These are phyloP conservation scores for Notamacropus eugenii DNA, from an alignment of 2,797 vertebrate species.

Conservation along the genomic window DNA sequence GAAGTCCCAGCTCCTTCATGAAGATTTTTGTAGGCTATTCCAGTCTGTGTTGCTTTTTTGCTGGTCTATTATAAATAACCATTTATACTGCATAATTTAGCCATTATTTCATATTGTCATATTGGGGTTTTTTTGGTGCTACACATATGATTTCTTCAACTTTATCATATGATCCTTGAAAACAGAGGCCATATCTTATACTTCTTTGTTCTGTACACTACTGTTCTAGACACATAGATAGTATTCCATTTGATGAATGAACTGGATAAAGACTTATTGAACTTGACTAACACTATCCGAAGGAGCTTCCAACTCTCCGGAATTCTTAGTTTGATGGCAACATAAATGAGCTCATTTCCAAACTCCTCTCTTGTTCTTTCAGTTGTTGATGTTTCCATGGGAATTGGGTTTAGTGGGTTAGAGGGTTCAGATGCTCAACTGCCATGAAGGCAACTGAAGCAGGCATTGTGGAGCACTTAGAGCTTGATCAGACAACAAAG, in stretches of 20 bases:
- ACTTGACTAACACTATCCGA: neutral
- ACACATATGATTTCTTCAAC: neutral
- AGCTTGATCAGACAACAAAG: neutral
- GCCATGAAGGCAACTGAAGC: neutral
- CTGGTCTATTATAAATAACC: neutral
- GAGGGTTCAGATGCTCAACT: neutral
- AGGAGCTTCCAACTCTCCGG: neutral
- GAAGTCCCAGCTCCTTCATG: neutral
- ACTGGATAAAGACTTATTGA: neutral
- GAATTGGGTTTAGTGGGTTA: neutral
- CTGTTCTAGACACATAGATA: conserved; percentile 16
- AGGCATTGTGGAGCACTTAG: neutral
- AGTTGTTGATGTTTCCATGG: neutral
- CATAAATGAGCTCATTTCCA: neutral
- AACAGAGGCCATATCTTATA: neutral
- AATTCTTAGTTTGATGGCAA: neutral
- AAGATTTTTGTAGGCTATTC: neutral
- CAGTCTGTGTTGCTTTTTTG: conserved; percentile 7
- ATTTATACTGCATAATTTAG: neutral
- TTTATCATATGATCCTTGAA: conserved; percentile 1
- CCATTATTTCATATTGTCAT: neutral
- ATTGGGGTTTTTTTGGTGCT: conserved; percentile 9
- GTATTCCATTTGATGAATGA: conserved; percentile 3
- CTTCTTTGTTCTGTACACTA: neutral
- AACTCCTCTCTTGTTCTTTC: neutral